Evolutionary conservation across 1,140 invertebrate species (phyloP).

Genomic region (Cherax quadricarinatus): DNA sequence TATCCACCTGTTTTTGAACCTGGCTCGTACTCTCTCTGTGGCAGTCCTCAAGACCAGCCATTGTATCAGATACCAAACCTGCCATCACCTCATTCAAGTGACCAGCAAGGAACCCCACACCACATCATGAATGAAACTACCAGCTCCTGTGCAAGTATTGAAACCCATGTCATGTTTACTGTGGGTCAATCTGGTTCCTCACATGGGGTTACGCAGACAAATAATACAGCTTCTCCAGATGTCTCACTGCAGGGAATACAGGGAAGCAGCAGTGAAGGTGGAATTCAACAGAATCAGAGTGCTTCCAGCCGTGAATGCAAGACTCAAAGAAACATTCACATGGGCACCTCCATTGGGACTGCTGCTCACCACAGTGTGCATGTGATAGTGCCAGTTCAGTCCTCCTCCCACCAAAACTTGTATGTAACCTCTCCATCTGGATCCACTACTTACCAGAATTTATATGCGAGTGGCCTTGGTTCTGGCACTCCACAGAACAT

Average conservation of each 20-base stretch:
- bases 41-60: slow-evolving; percentile 50
- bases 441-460: slow-evolving; percentile 2
- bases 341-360: not conserved
- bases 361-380: not conserved
- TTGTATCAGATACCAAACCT: not conserved
- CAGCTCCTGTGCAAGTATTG: slow-evolving; percentile 1
- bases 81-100: not conserved
- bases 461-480: not conserved
- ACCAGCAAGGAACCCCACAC: not conserved
- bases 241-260: not conserved
- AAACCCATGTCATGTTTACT: slow-evolving; percentile 29
- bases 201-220: not conserved
- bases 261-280: not conserved
- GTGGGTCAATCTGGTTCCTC: slow-evolving; percentile 12
- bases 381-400: not conserved
- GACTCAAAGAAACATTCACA: slow-evolving; percentile 22
- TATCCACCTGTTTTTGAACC: slow-evolving; percentile 90
- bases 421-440: slow-evolving; percentile 12
- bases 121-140: not conserved
- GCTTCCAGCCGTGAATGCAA: slow-evolving; percentile 5
- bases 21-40: slow-evolving; percentile 84
- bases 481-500: slow-evolving; percentile 14
- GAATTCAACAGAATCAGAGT: not conserved
- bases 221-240: not conserved
- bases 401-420: slow-evolving; percentile 16